phyloP scores from a whole-genome alignment of 2,888 invertebrate species.

The Byasa hedistus region DNA sequence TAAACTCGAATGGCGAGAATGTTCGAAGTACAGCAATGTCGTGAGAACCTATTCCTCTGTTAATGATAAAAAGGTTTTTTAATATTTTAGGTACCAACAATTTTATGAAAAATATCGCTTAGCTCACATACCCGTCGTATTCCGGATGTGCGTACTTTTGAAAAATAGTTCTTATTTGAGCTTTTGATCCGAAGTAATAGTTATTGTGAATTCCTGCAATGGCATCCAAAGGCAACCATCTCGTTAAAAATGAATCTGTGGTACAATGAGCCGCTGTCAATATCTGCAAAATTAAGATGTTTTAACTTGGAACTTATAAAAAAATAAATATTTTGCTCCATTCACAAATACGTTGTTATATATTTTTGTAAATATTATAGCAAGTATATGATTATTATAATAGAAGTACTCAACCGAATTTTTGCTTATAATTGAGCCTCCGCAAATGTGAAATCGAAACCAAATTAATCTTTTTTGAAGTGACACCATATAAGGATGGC shows the following conservation, averaged over 20 bases:
- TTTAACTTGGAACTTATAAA: not conserved
- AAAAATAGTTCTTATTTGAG: conserved; percentile 57
- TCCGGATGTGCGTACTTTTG: conserved; percentile 66
- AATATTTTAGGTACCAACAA: not conserved
- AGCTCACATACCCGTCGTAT: conserved; percentile 61
- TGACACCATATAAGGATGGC: conserved; percentile 71
- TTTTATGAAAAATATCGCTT: not conserved
- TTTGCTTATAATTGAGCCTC: conserved; percentile 54
- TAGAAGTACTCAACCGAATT: conserved; percentile 7
- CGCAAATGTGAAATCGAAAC: conserved; percentile 62
- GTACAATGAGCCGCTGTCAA: conserved; percentile 73
- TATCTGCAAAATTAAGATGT: conserved; percentile 48
- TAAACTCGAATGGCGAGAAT: conserved; percentile 51
- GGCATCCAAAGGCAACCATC: conserved; percentile 65
- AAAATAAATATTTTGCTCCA: too few species aligned
- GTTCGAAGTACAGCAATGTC: conserved; percentile 78
- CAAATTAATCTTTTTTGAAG: conserved; percentile 64
- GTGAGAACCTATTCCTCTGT: conserved; percentile 68
- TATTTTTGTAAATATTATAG: too few species aligned
- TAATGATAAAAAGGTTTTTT: conserved; percentile 31
- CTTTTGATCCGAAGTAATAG: conserved; percentile 50
- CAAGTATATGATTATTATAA: too few species aligned
- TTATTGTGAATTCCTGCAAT: conserved; percentile 70
- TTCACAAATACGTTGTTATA: too few species aligned
- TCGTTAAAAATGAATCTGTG: conserved; percentile 54